Conservation (phyloP, 2,113 vertebrate species). For the Coracopsis vasa region DNA sequence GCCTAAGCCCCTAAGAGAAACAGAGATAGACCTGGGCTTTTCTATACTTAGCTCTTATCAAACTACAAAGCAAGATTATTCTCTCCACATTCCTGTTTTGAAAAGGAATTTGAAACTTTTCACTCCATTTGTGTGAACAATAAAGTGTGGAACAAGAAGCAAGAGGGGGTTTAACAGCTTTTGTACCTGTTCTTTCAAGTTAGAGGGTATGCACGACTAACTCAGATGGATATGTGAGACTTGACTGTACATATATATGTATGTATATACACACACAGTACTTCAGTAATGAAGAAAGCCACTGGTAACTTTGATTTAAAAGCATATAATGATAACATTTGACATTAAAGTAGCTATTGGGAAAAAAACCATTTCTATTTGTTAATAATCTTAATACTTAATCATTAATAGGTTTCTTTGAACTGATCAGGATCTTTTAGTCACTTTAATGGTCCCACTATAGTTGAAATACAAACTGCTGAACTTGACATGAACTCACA, state of each 20-base stretch:
- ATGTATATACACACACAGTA: accelerated
- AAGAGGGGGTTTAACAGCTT: neutral
- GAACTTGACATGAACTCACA: neutral
- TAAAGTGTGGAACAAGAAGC: neutral
- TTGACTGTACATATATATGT: neutral
- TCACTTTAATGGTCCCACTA: neutral
- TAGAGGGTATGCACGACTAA: neutral
- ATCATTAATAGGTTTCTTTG: neutral
- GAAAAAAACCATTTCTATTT: neutral
- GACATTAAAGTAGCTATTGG: neutral
- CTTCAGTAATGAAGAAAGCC: neutral
- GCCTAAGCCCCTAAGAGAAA: neutral
- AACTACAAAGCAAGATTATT: neutral
- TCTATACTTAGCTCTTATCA: neutral
- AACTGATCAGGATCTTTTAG: neutral
- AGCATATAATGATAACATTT: neutral
- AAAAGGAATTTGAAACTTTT: neutral
- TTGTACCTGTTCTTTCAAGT: neutral
- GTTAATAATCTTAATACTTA: neutral
- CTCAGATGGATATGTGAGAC: neutral
- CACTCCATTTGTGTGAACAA: neutral
- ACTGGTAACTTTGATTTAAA: neutral
- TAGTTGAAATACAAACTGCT: neutral
- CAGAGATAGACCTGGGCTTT: neutral
- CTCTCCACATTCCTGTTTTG: neutral